Evolutionary conservation across 1,140 invertebrate genomes (phyloP).

Genomic region (Drosophila serrata): DNA sequence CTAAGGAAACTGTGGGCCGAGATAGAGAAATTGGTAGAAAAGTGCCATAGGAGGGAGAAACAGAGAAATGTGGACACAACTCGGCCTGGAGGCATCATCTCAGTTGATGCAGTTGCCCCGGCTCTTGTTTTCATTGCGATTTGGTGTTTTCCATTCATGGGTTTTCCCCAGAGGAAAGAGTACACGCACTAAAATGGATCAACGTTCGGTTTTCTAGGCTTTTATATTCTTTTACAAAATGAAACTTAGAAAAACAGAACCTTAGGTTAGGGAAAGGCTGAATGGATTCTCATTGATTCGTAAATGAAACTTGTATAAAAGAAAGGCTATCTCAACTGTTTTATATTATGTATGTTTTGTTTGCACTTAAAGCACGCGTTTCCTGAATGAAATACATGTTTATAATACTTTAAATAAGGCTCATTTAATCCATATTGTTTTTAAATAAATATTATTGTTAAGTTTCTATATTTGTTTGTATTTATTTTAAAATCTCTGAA

Average conservation of each 20-base stretch:
- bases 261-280: background rate
- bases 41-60: conserved; percentile 15
- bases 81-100: conserved; percentile 37
- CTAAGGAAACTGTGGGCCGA: conserved; percentile 10
- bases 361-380: too few species aligned
- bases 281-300: background rate
- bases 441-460: too few species aligned
- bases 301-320: background rate
- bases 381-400: too few species aligned
- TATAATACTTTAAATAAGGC: too few species aligned
- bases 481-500: background rate
- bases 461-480: background rate
- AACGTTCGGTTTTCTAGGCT: background rate
- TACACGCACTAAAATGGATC: conserved; percentile 17
- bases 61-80: conserved; percentile 24
- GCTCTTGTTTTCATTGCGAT: conserved; percentile 49
- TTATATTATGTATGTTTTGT: too few species aligned
- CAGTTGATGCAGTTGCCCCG: conserved; percentile 27
- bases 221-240: background rate
- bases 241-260: background rate
- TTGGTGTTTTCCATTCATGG: conserved; percentile 24
- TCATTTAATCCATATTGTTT: too few species aligned
- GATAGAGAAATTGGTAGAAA: conserved; percentile 31
- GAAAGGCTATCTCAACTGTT: too few species aligned
- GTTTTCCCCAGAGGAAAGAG: background rate